Conservation (phyloP, 2,797 vertebrate genomes). For the Heterohyrax brucei region DNA sequence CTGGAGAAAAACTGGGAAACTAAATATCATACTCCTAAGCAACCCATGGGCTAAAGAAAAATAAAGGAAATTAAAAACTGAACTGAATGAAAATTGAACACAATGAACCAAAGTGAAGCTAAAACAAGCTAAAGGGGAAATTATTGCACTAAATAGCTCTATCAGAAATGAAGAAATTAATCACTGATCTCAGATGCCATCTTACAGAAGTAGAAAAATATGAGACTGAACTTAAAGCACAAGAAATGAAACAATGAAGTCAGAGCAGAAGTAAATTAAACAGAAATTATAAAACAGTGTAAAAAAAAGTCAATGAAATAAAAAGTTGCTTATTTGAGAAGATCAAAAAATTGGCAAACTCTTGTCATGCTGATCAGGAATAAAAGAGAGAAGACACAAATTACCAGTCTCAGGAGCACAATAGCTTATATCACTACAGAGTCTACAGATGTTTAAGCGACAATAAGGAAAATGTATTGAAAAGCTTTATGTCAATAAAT, state of each 20-base stretch:
- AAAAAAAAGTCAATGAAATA: background rate
- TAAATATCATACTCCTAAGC: too few relatives aligned
- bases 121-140: background rate
- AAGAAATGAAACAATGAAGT: background rate
- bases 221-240: background rate
- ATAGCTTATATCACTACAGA: background rate
- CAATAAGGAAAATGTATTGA: background rate
- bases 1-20: background rate
- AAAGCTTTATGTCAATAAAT: background rate
- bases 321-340: background rate
- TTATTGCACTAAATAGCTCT: background rate
- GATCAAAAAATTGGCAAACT: background rate
- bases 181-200: background rate
- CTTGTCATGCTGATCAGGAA: background rate
- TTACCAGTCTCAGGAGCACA: background rate
- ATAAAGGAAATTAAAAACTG: background rate
- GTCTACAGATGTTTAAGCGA: background rate
- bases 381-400: background rate
- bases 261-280: background rate
- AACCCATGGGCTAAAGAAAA: background rate
- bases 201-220: background rate
- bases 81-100: conserved; percentile 32
- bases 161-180: background rate
- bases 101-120: background rate
- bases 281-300: background rate